These are phyloP conservation scores for Neuroterus valhalla DNA, from an alignment of 1,140 invertebrate genomes.

Conservation along the genomic window DNA sequence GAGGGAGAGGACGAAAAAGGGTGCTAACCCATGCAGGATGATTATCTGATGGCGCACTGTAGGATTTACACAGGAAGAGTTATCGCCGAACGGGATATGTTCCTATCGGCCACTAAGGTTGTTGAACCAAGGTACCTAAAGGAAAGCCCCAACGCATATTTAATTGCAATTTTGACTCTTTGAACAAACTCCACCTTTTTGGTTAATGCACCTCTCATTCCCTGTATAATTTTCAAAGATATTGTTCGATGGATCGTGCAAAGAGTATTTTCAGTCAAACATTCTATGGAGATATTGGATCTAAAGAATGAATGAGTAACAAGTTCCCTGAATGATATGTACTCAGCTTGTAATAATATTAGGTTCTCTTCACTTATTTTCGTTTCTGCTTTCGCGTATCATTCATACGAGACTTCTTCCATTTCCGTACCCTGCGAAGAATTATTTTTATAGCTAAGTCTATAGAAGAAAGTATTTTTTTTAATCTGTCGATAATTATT, in stretches of 20 bases:
- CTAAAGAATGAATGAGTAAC: not conserved
- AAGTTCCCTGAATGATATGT: not conserved
- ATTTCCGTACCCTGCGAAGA: not conserved
- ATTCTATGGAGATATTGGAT: not conserved
- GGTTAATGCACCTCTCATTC: conserved; percentile 15
- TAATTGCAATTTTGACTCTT: conserved; percentile 23
- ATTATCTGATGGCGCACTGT: conserved; percentile 28
- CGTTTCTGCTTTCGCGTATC: not conserved
- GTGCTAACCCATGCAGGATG: conserved; percentile 1
- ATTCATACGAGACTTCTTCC: not conserved
- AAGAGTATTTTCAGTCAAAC: not conserved
- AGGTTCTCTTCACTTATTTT: not conserved
- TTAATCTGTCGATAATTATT: too few species aligned
- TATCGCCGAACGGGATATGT: conserved; percentile 23
- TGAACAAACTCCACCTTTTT: conserved; percentile 3
- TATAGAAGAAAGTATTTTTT: too few species aligned
- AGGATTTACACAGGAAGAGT: conserved; percentile 27
- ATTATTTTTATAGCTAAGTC: too few species aligned
- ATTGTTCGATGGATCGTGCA: not conserved
- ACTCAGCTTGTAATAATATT: conserved; percentile 8
- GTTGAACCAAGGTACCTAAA: not conserved
- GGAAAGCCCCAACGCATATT: not conserved
- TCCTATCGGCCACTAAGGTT: conserved; percentile 11
- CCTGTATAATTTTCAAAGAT: not conserved
- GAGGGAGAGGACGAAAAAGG: conserved; percentile 28